Evolutionary conservation across 1,140 invertebrate species (phyloP), one percentile per base, ranked within the genome.

Genomic region (Camponotus pennsylvanicus): DNA sequence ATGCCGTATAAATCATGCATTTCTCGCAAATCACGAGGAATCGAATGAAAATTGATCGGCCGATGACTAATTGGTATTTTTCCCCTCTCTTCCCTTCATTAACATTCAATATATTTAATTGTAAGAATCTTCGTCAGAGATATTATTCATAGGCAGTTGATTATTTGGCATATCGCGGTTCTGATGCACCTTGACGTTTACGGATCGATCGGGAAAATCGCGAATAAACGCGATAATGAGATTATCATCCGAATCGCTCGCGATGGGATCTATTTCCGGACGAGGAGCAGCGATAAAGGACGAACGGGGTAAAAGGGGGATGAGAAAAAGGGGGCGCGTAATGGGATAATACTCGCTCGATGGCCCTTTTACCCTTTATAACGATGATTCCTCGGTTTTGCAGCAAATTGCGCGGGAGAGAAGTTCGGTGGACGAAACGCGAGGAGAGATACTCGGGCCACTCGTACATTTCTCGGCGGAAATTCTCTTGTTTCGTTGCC

Each of bases 341-440:
- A 92, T 92, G 88, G 84, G 85, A 69, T 90, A 91, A 92, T 91
- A 87, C 91, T 88, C 86, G 77, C 69, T 76, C 75, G 88, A 92
- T 91, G 88, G 90, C 85, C 92, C 85, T 92, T 83, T 93, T 91
- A 92, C 89, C 90, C 91, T 91, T 93, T 91, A 52, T 52, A 92
- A 92, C 89, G 90, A 91, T 92, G 89, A 92, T 92, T 89, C 85
- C 90, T 84, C 84, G 87, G 71, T 87, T 85, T 89, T 86, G 80
- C 70, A 88, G 86, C 84, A 78, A 80, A 75, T 79, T 73, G 42
- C n/a, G 61, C 49, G 84, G 70, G 76, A 88, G 87, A 86, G 55
- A 82, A 83, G 80, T 91, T 27, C 63, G 21, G 45, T 52, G 45
- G 45, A 32, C 37, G 27, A 80, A 49, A 80, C 34, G 15, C 5